phyloP scores from a whole-genome alignment of 2,797 vertebrate species.

The Stomatorhinus walkeri region DNA sequence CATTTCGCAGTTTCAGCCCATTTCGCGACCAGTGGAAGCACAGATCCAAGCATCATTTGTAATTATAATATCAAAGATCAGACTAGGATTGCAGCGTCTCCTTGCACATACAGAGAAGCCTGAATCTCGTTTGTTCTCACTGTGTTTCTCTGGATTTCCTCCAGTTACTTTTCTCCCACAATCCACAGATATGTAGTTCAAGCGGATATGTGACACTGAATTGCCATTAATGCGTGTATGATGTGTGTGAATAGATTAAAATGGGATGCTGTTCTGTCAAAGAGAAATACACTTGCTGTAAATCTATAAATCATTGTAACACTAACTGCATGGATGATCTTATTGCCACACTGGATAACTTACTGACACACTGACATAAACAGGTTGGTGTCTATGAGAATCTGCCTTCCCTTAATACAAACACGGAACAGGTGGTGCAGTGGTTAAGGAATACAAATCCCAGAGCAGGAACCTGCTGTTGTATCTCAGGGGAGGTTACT shows the following conservation, averaged over 20 bases:
- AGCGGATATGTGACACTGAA: neutral
- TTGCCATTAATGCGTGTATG: neutral
- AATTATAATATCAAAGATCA: constrained; percentile 1
- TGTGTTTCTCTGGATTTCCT: neutral
- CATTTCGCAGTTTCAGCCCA: neutral
- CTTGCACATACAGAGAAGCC: neutral
- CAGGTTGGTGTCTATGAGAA: neutral
- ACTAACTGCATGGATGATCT: neutral
- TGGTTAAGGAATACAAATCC: neutral
- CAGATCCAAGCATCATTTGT: neutral
- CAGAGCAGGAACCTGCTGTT: neutral
- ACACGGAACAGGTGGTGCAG: neutral
- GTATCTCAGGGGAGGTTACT: neutral
- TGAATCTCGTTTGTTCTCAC: neutral
- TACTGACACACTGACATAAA: neutral
- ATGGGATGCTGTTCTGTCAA: neutral
- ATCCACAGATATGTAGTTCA: neutral
- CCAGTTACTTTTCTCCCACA: neutral
- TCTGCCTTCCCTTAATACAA: neutral
- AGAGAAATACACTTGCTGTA: neutral
- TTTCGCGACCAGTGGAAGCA: neutral
- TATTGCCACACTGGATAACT: neutral
- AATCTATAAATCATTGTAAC: neutral
- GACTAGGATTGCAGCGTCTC: neutral
- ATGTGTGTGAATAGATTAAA: neutral